Evolutionary conservation across 1,140 invertebrate species (phyloP).

Genomic region (Camponotus floridanus): DNA sequence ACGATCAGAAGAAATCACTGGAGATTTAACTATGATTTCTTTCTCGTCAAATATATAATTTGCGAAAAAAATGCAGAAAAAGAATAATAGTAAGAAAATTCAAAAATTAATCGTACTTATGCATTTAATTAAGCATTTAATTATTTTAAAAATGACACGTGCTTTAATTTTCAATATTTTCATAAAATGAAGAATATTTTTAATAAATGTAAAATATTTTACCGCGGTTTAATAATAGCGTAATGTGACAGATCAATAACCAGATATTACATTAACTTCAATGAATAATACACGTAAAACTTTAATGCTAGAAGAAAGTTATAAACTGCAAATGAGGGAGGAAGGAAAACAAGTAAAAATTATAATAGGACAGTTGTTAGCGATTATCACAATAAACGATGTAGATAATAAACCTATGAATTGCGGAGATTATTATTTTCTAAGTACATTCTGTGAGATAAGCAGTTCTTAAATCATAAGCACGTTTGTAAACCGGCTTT

Average conservation of each 20-base stretch:
- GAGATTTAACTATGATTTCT: neutral
- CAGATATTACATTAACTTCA: constrained; percentile 44
- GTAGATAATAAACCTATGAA: constrained; percentile 41
- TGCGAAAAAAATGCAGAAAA: neutral
- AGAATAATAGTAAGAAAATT: neutral
- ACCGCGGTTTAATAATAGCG: constrained; percentile 36
- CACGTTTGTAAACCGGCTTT: constrained; percentile 34
- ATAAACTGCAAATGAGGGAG: neutral
- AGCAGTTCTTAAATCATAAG: constrained; percentile 32
- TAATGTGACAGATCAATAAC: constrained; percentile 55
- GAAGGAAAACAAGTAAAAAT: neutral
- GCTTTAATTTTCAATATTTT: neutral
- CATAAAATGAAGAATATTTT: neutral
- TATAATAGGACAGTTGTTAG: constrained; percentile 33
- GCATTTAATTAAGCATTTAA: neutral
- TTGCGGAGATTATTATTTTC: constrained; percentile 43
- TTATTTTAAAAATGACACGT: neutral
- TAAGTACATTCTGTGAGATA: neutral
- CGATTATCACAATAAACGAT: constrained; percentile 42
- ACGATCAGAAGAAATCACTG: constrained; percentile 1
- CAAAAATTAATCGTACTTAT: too few relatives aligned
- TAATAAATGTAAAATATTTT: neutral
- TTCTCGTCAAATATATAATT: neutral
- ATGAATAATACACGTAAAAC: constrained; percentile 28
- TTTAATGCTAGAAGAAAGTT: constrained; percentile 31